Evolutionary conservation across 2,888 invertebrate species (phyloP).

Genomic region (Eupithecia subfuscata): DNA sequence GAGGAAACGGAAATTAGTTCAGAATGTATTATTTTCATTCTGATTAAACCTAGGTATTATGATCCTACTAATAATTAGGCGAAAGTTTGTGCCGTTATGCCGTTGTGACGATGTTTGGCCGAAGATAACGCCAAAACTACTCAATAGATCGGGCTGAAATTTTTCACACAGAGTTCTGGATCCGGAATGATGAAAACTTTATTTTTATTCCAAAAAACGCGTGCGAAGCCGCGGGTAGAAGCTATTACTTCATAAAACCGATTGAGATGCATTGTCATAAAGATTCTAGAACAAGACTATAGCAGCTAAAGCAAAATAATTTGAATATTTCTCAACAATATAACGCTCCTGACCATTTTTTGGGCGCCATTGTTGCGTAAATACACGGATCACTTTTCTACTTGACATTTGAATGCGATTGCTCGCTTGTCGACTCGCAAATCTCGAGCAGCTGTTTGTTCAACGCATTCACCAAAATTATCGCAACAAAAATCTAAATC

Average conservation of each 20-base stretch:
- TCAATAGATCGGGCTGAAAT: too few species aligned
- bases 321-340: conserved; percentile 22
- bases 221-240: too few species aligned
- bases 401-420: conserved; percentile 78
- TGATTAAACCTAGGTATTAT: too few species aligned
- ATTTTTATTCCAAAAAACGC: too few species aligned
- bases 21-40: neutral
- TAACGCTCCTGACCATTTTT: conserved; percentile 70
- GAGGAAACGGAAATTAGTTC: neutral
- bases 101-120: too few species aligned
- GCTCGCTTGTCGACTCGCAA: conserved; percentile 72
- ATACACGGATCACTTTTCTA: conserved; percentile 76
- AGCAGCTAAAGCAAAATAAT: conserved; percentile 5
- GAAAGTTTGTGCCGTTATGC: too few species aligned
- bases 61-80: too few species aligned
- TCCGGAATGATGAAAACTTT: too few species aligned
- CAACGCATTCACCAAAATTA: conserved; percentile 78
- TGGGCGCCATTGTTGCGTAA: conserved; percentile 64
- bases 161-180: too few species aligned
- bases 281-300: neutral
- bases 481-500: conserved; percentile 82
- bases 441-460: conserved; percentile 81
- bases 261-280: neutral
- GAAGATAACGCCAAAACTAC: too few species aligned
- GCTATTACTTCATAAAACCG: neutral